These are phyloP conservation scores for Microcebus ravelobensis DNA, from an alignment of 2,113 vertebrate species.

Conservation along the genomic window DNA sequence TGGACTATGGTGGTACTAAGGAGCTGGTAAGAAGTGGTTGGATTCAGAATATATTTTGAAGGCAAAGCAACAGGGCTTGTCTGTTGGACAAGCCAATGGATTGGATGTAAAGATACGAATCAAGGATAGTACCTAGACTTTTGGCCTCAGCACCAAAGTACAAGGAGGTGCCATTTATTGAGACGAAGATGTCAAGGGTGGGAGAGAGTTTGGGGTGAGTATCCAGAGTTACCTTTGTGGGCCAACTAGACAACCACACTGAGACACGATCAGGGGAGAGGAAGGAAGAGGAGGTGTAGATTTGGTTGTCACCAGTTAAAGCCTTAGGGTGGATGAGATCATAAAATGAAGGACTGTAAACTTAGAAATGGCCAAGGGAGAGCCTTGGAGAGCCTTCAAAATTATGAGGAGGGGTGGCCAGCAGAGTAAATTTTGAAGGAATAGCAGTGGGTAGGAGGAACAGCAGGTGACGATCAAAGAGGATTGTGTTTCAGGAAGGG, in stretches of 20 bases:
- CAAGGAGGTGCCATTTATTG: background rate
- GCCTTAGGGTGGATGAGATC: background rate
- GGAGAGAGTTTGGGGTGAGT: too few relatives aligned
- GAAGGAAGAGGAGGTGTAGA: background rate
- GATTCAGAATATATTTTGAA: background rate
- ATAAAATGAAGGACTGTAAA: background rate
- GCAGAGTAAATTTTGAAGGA: background rate
- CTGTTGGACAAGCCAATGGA: background rate
- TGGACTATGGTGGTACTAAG: background rate
- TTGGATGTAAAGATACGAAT: background rate
- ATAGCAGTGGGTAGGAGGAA: background rate
- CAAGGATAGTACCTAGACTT: background rate
- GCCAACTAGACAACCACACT: background rate
- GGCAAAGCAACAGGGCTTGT: background rate
- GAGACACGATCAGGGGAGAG: background rate
- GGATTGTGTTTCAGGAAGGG: background rate
- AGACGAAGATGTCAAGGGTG: background rate
- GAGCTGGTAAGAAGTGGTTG: background rate
- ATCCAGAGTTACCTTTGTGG: background rate
- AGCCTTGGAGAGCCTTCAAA: background rate
- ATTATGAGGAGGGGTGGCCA: too few relatives aligned
- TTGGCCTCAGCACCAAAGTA: background rate
- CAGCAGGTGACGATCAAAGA: background rate
- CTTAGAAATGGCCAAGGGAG: background rate
- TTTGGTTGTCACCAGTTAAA: background rate